Base-by-base conservation (phyloP, 2,888 invertebrate species). In the Eupeodes latifasciatus region DNA sequence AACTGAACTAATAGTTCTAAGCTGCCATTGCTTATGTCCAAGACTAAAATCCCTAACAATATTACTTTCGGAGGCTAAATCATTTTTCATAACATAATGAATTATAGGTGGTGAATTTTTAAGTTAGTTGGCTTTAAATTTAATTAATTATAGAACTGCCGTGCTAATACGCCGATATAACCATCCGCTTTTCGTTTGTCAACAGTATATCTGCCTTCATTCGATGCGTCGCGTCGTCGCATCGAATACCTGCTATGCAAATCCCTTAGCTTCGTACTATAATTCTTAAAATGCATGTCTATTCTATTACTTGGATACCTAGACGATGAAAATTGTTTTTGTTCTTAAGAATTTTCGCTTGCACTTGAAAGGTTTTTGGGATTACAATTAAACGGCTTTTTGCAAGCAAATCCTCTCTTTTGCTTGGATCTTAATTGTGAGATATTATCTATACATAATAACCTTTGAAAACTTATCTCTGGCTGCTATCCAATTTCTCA, bases 341-440 rank as follows among this genome's bases (percentile, higher is more conserved):
- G 76, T 36, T 67, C 67, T 71, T 55, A 55, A 77, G 67, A 27
- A 74, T 66, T 71, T 55, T 71, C 19, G 66, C 27, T 75, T 71
- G 66, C 66, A 77, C 64, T 78, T 78, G 69, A 75, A 76, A 76
- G 75, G 75, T 74, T 40, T 27, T 19, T 34, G n/a, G 51, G 87
- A 87, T 80, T 83, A 83, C 74, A 83, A 83, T 86, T 86, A 86
- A 86, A 82, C 78, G 86, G 81, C 81, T 82, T 86, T 85, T 86
- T 55, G 16, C 59, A 69, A 44, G 82, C 11, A 79, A 82, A 86
- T 86, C 79, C 71, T 82, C 44, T 66, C 66, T 61, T 69, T 71
- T 36, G 27, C 27, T 19, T 2, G 36, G 61, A 44, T 82, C 86
- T 86, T 86, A 86, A 82, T 86, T 86, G 82, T 79, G 59, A 86